Conservation (phyloP, 2,888 invertebrate species). For the Rosalia funebris region DNA sequence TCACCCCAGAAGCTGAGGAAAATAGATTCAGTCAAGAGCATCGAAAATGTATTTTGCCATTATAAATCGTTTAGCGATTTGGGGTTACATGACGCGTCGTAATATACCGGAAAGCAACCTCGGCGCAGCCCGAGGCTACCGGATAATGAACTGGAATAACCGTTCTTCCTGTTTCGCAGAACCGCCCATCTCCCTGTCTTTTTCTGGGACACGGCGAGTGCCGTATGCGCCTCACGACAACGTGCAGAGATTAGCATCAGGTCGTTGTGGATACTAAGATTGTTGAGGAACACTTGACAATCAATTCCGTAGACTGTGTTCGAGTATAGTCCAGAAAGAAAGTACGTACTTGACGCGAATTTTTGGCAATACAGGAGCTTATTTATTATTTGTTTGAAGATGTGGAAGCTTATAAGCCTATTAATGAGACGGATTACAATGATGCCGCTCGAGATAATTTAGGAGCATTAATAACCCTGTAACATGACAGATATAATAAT, state of each 20-base stretch:
- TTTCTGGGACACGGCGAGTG: constrained; percentile 8
- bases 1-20: constrained; percentile 11
- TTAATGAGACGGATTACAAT: too few relatives aligned
- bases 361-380: too few relatives aligned
- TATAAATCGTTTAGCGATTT: constrained; percentile 61
- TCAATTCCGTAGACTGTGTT: constrained; percentile 41
- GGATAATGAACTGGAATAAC: constrained; percentile 50
- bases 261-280: constrained; percentile 38
- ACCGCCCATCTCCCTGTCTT: constrained; percentile 20
- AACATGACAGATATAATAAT: too few relatives aligned
- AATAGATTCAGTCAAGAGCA: constrained; percentile 28
- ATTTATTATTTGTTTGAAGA: too few relatives aligned
- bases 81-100: constrained; percentile 50
- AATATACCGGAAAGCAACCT: constrained; percentile 22
- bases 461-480: too few relatives aligned
- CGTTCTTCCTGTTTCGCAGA: constrained; percentile 37
- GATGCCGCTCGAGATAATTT: too few relatives aligned
- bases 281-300: constrained; percentile 49
- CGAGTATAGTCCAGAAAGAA: constrained; percentile 41
- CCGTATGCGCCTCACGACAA: constrained; percentile 22
- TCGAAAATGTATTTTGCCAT: constrained; percentile 58
- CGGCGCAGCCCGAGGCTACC: constrained; percentile 44
- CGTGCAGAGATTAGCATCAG: constrained; percentile 23
- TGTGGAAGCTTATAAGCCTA: too few relatives aligned
- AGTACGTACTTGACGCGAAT: too few relatives aligned